phyloP scores from a whole-genome alignment of 2,113 vertebrate genomes.

The Chinchilla lanigera region DNA sequence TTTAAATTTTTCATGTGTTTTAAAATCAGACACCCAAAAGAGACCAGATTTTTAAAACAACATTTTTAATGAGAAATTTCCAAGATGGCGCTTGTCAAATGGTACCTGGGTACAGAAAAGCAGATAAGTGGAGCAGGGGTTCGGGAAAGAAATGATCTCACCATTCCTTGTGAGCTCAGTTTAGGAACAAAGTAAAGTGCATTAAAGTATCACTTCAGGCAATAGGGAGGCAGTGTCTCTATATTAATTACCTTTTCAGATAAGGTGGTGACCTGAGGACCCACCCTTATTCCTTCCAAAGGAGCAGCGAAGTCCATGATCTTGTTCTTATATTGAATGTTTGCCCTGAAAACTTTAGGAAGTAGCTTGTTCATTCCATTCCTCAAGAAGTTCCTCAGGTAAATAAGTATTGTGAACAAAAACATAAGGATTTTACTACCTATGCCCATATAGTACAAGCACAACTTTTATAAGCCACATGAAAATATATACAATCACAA shows the following conservation, averaged over 20 bases:
- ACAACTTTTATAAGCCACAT: background rate
- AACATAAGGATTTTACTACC: background rate
- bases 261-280: too few species aligned
- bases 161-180: background rate
- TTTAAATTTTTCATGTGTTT: background rate
- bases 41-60: background rate
- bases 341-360: background rate
- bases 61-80: background rate
- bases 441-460: fast-evolving
- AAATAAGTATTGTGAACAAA: background rate
- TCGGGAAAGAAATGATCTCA: background rate
- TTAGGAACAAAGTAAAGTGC: background rate
- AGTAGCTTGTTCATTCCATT: background rate
- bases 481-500: background rate
- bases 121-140: background rate
- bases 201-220: background rate
- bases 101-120: background rate
- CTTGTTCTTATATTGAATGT: background rate
- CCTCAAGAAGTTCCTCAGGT: background rate
- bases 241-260: background rate
- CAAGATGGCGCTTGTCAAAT: background rate
- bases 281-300: background rate
- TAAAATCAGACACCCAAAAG: background rate
- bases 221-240: background rate
- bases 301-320: background rate